These are phyloP conservation scores for Leptarthrus brevirostris DNA, from an alignment of 2,888 invertebrate genomes.

Conservation along the genomic window DNA sequence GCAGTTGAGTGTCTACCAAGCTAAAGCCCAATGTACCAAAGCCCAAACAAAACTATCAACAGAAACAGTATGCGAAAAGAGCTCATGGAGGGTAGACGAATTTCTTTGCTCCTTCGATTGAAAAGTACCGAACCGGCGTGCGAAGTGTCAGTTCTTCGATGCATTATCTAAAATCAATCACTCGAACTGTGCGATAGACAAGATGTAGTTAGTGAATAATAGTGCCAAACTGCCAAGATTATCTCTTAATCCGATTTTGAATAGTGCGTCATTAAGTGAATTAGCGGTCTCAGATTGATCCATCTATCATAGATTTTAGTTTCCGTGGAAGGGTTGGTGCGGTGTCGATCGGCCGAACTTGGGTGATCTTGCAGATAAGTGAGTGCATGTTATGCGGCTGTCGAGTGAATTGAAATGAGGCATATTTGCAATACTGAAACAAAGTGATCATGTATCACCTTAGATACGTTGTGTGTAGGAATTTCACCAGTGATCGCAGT, in stretches of 20 bases:
- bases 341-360: conserved; percentile 23
- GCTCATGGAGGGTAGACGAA: conserved; percentile 46
- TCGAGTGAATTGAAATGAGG: conserved; percentile 4
- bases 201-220: conserved; percentile 35
- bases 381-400: neutral
- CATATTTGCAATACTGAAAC: neutral
- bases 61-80: conserved; percentile 39
- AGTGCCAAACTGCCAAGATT: conserved; percentile 16
- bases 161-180: conserved; percentile 14
- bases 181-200: conserved; percentile 1
- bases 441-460: conserved; percentile 23
- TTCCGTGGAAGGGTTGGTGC: no score
- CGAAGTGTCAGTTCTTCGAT: neutral
- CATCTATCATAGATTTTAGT: neutral
- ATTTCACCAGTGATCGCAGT: neutral
- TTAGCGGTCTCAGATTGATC: neutral
- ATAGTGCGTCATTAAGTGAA: conserved; percentile 25
- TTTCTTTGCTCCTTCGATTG: conserved; percentile 3
- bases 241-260: neutral
- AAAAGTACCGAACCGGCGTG: neutral
- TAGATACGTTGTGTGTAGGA: conserved; percentile 17
- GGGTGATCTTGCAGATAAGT: neutral
- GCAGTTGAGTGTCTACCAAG: no score
- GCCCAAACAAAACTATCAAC: neutral
- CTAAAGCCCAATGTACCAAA: no score